phyloP scores from a whole-genome alignment of 2,797 vertebrate species.

The Acestrorhynchus altus region DNA sequence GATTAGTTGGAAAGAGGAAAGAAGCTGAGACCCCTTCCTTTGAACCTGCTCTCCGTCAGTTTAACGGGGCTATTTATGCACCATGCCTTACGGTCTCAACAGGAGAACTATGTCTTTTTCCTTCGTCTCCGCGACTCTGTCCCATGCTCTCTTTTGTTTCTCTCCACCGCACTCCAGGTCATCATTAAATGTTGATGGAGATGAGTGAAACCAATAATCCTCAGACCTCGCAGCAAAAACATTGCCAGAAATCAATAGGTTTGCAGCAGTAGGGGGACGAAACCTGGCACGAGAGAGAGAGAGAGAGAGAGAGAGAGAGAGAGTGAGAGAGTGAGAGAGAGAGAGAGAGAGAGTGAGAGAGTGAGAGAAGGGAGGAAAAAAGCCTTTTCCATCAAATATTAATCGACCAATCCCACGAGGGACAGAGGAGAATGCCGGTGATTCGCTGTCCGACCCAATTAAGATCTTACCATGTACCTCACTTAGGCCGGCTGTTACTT shows the following conservation, averaged over 20 bases:
- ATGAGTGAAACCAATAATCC: conserved; percentile 79
- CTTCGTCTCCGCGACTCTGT: conserved; percentile 7
- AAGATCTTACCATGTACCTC: conserved; percentile 64
- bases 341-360: conserved; percentile 28
- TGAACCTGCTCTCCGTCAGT: conserved; percentile 6
- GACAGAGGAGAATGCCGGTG: conserved; percentile 63
- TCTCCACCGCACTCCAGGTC: conserved; percentile 58
- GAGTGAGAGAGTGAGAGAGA: conserved; percentile 15
- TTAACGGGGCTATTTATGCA: conserved; percentile 15
- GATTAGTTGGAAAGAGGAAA: conserved; percentile 12
- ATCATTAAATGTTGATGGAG: conserved; percentile 80
- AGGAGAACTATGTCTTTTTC: conserved; percentile 14
- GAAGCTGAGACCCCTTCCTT: background rate
- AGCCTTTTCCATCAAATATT: conserved; percentile 78
- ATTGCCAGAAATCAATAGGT: conserved; percentile 78
- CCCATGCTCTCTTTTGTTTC: conserved; percentile 27
- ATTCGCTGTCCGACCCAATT: conserved; percentile 75
- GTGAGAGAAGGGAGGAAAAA: conserved; percentile 50
- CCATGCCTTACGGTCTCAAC: conserved; percentile 6
- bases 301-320: conserved; percentile 18
- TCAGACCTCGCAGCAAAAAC: conserved; percentile 65
- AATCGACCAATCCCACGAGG: conserved; percentile 67
- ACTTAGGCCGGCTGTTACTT: conserved; percentile 61
- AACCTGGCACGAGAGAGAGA: conserved; percentile 18
- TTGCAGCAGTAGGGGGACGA: conserved; percentile 56